A percentile compares a stretch with the other conserved stretches of the same genome.
phyloP scores from a whole-genome alignment of 2,888 invertebrate genomes.

The Scrobipalpa atriplicella region DNA sequence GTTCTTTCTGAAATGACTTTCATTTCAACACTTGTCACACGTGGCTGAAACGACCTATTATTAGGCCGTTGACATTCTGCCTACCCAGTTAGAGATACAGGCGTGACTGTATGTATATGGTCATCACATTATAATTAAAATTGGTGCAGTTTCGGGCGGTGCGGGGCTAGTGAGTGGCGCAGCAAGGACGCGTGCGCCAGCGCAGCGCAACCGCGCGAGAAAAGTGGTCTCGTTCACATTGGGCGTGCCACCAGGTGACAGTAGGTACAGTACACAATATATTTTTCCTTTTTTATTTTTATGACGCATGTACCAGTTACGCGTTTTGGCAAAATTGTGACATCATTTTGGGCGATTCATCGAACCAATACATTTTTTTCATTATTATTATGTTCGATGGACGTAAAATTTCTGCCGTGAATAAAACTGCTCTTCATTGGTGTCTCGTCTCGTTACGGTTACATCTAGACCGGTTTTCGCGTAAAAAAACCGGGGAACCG shows the following conservation, averaged over 20 bases:
- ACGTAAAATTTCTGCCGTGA: no score
- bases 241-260: constrained; percentile 28
- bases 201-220: constrained; percentile 27
- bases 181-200: background rate
- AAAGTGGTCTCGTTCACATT: constrained; percentile 32
- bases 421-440: background rate
- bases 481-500: background rate
- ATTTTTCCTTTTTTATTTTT: constrained; percentile 13
- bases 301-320: background rate
- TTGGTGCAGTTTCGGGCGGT: constrained; percentile 19
- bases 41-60: no score
- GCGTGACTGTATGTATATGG: no score
- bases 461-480: constrained; percentile 5
- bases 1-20: no score
- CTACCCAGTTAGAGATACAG: no score
- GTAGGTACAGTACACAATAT: background rate
- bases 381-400: no score
- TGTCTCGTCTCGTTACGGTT: no score
- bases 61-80: no score
- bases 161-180: constrained; percentile 26
- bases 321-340: no score
- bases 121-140: background rate
- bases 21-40: no score
- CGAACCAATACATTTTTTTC: no score
- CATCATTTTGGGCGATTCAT: no score